phyloP scores from a whole-genome alignment of 2,888 invertebrate genomes.

The Stenichneumon culpator region DNA sequence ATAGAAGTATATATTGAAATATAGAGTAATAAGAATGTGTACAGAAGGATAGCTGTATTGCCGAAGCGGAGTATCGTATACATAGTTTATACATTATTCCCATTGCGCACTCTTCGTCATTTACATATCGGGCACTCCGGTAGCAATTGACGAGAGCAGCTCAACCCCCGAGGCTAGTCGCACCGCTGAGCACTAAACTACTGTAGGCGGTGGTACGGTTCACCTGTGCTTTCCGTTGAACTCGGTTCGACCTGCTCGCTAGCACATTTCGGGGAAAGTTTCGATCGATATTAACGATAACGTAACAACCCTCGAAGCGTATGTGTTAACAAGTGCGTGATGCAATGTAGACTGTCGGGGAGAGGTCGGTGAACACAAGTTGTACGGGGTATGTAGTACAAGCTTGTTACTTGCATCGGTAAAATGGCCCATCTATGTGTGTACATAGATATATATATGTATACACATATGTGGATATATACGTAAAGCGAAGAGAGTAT shows the following conservation, averaged over 20 bases:
- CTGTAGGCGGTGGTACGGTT: not conserved
- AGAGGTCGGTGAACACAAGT: not conserved
- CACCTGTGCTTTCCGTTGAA: not conserved
- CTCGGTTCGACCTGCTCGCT: not conserved
- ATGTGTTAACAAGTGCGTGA: conserved; percentile 42
- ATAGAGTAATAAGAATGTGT: not conserved
- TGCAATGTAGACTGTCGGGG: conserved; percentile 1
- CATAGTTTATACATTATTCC: conserved; percentile 45
- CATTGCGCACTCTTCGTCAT: conserved; percentile 45
- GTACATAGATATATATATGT: not conserved
- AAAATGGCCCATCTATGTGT: conserved; percentile 12
- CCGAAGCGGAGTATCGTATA: conserved; percentile 9
- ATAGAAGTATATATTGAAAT: not conserved
- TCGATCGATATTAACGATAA: conserved; percentile 48
- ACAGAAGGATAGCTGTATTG: not conserved
- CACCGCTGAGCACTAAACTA: conserved; percentile 20
- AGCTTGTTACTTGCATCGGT: conserved; percentile 21
- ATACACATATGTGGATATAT: not conserved
- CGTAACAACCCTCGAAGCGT: conserved; percentile 37
- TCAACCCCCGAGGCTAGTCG: conserved; percentile 15
- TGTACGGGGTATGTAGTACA: conserved; percentile 25
- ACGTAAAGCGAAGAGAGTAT: not conserved
- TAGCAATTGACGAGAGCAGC: conserved; percentile 42
- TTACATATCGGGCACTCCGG: conserved; percentile 52
- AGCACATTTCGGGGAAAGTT: conserved; percentile 22